These are phyloP conservation scores for Lasioglossum leucozonium DNA, from an alignment of 2,888 invertebrate genomes.

Conservation along the genomic window DNA sequence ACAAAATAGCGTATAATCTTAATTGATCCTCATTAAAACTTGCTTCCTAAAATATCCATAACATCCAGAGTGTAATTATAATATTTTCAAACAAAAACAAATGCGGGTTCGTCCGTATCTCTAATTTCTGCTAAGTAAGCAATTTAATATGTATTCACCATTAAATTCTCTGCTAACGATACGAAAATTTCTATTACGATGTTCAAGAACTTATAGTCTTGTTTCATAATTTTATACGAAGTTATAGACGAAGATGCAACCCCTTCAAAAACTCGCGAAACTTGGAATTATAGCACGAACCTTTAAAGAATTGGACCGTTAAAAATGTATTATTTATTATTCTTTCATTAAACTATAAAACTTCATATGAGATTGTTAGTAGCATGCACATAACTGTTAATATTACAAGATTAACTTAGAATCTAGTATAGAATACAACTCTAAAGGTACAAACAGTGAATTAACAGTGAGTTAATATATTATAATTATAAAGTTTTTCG, in stretches of 20 bases:
- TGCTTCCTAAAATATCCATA: constrained; percentile 1
- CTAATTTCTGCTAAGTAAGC: not conserved
- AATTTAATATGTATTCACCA: not conserved
- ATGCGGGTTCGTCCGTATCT: not conserved
- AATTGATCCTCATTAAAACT: constrained; percentile 15
- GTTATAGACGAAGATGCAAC: not conserved
- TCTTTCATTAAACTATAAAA: too few relatives aligned
- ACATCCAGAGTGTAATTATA: not conserved
- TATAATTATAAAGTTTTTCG: too few relatives aligned
- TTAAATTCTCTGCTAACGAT: not conserved
- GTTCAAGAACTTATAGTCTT: not conserved
- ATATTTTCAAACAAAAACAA: not conserved
- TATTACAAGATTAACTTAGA: too few relatives aligned
- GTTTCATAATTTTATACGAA: not conserved
- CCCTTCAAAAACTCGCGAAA: not conserved
- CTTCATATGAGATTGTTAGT: too few relatives aligned
- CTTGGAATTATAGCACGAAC: too few relatives aligned
- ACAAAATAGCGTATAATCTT: constrained; percentile 3
- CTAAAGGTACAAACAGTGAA: too few relatives aligned
- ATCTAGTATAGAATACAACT: too few relatives aligned
- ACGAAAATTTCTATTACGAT: constrained; percentile 19
- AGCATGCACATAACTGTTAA: too few relatives aligned
- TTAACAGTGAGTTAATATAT: too few relatives aligned
- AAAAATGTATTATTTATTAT: too few relatives aligned
- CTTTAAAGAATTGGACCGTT: too few relatives aligned